A percentile compares a stretch with the other conserved stretches of the same genome.
These are phyloP conservation scores for Gouania willdenowi DNA, from an alignment of 2,797 vertebrate species.

Conservation along the genomic window DNA sequence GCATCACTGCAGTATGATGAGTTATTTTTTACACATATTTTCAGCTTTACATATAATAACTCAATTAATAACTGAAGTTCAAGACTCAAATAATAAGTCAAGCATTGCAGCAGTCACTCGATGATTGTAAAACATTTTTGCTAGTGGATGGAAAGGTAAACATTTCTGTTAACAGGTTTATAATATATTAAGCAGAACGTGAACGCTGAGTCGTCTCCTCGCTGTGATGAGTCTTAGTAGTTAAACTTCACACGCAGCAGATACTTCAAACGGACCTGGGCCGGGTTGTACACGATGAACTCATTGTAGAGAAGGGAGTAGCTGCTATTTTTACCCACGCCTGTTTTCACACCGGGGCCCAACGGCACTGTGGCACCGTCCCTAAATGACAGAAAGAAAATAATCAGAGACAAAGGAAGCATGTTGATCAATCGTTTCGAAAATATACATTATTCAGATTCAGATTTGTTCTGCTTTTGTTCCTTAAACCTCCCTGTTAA, in stretches of 20 bases:
- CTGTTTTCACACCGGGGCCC: constrained; percentile 76
- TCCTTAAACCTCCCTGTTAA: too few species aligned
- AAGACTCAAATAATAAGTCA: not conserved
- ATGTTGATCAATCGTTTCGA: too few species aligned
- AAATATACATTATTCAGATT: too few species aligned
- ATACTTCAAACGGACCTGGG: constrained; percentile 84
- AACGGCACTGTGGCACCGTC: constrained; percentile 77
- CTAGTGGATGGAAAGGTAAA: too few species aligned
- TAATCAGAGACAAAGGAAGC: too few species aligned
- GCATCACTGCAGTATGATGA: too few species aligned
- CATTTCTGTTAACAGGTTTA: too few species aligned
- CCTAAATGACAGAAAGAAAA: constrained; percentile 46
- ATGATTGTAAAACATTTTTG: not conserved
- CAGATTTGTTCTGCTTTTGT: too few species aligned
- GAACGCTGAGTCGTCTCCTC: constrained; percentile 66
- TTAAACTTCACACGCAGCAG: constrained; percentile 84
- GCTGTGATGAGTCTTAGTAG: constrained; percentile 79
- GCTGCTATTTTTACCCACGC: constrained; percentile 48
- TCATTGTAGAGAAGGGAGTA: constrained; percentile 91
- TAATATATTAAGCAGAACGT: too few species aligned
- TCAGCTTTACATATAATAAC: too few species aligned
- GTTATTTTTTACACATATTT: too few species aligned
- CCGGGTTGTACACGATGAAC: constrained; percentile 83
- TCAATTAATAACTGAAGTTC: too few species aligned
- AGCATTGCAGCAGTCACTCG: not conserved